phyloP scores from a whole-genome alignment of 2,797 vertebrate species.

The Cossypha polioptera region DNA sequence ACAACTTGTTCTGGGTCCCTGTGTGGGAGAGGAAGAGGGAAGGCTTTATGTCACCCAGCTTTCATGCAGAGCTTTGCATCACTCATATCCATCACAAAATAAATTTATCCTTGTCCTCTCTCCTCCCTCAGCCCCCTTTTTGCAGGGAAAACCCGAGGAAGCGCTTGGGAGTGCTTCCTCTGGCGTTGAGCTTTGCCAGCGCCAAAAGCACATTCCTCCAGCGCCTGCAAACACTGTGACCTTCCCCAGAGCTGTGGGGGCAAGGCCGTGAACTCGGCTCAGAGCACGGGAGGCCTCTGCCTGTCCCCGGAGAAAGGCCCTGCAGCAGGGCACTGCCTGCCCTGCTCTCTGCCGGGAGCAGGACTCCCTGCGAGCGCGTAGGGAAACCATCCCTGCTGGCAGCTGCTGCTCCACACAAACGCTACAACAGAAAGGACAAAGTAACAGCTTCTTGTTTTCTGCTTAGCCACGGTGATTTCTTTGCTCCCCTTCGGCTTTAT shows the following conservation, averaged over 20 bases:
- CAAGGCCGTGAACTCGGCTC: neutral
- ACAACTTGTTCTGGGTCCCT: neutral
- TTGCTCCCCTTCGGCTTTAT: neutral
- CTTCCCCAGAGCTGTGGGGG: neutral
- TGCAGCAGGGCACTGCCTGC: neutral
- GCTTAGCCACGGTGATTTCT: neutral
- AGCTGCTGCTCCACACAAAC: neutral
- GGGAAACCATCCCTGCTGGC: neutral
- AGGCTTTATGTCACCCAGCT: neutral
- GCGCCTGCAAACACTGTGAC: neutral
- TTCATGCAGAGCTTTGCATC: neutral
- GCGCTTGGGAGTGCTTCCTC: neutral
- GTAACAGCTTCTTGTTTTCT: neutral
- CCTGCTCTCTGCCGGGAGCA: neutral
- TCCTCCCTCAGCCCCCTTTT: neutral
- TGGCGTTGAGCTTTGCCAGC: neutral
- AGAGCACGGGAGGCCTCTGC: neutral
- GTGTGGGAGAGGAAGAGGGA: neutral
- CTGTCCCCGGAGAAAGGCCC: neutral
- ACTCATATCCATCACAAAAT: neutral
- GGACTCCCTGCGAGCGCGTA: accelerated
- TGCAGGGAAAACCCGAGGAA: neutral
- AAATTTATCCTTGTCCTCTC: neutral
- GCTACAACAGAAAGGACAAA: neutral
- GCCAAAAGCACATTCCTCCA: neutral